Conservation (phyloP, 2,888 invertebrate species). For the Ichneumoninae sp. region DNA sequence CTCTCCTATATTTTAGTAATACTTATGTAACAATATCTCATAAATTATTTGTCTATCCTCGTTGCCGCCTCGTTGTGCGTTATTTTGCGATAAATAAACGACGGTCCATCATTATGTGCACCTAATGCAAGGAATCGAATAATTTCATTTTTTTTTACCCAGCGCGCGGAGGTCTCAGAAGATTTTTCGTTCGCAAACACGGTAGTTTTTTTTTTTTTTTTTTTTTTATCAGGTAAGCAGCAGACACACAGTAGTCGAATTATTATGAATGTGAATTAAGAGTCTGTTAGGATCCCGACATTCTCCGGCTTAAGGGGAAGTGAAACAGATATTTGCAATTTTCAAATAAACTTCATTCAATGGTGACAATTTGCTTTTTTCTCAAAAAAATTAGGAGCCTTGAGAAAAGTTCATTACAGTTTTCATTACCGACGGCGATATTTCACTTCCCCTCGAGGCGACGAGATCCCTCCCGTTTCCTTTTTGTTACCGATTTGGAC, state of each 20-base stretch:
- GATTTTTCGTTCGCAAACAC: constrained; percentile 30
- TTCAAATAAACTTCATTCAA: no score
- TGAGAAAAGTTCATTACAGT: no score
- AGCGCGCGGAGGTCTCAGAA: constrained; percentile 10
- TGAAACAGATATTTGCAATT: no score
- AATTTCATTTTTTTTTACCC: constrained; percentile 34
- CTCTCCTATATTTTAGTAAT: constrained; percentile 68
- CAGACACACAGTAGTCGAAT: constrained; percentile 35
- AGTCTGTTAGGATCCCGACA: neutral
- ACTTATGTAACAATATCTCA: constrained; percentile 70
- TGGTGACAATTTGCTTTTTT: no score
- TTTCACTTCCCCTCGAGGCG: no score
- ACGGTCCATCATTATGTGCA: constrained; percentile 54
- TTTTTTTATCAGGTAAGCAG: constrained; percentile 27
- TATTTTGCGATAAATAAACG: constrained; percentile 37
- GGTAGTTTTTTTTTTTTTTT: neutral
- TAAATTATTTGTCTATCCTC: constrained; percentile 69
- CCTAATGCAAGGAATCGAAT: constrained; percentile 54
- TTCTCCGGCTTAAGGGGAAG: neutral
- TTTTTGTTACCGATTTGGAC: neutral
- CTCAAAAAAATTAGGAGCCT: no score
- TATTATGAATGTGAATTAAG: neutral
- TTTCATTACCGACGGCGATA: no score
- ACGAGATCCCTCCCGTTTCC: neutral
- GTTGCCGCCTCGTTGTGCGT: constrained; percentile 67